Conservation (phyloP, 2,797 vertebrate species). For the Trachops cirrhosus region DNA sequence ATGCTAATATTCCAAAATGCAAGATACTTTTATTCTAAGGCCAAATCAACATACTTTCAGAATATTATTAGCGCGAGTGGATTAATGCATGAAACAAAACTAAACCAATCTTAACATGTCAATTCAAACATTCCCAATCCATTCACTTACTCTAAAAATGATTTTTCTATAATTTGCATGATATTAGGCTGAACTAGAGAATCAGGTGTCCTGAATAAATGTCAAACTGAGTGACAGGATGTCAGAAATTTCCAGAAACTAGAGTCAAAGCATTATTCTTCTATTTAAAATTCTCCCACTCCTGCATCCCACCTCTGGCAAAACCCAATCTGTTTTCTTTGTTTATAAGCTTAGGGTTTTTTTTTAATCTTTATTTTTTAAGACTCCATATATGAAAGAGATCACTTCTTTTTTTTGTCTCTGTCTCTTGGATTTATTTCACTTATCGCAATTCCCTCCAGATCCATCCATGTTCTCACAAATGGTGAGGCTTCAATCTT, state of each 20-base stretch:
- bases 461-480: neutral
- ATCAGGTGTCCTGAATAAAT: neutral
- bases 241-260: neutral
- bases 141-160: neutral
- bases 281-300: neutral
- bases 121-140: neutral
- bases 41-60: slow-evolving; percentile 38
- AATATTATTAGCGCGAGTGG: slow-evolving; percentile 27
- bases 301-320: neutral
- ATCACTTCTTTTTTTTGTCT: neutral
- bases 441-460: neutral
- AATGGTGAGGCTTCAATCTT: neutral
- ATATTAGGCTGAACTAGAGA: neutral
- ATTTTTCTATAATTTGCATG: neutral
- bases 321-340: neutral
- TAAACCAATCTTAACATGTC: neutral
- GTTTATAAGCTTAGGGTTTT: neutral
- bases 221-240: neutral
- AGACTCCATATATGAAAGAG: neutral
- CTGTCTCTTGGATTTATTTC: neutral
- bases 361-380: neutral
- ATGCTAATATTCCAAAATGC: slow-evolving; percentile 40
- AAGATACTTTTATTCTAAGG: slow-evolving; percentile 25
- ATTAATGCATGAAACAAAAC: neutral
- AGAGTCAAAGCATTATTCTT: neutral